Base-by-base conservation (phyloP, 2,113 vertebrate genomes). In the Tinamus guttatus region DNA sequence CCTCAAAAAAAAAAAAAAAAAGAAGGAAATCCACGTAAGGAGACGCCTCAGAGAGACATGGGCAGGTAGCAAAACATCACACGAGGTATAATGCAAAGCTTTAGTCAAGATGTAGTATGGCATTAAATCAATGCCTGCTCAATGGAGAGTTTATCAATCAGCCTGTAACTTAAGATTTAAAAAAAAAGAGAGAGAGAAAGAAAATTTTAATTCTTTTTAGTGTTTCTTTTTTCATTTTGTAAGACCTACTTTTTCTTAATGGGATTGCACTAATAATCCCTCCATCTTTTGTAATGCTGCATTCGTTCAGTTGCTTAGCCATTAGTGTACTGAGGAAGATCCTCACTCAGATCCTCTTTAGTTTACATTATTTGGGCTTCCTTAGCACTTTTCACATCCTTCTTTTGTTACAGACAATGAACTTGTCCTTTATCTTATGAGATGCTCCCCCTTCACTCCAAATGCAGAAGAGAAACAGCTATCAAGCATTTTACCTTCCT, bases 381-480 rank as follows among this genome's bases (percentile, higher is more conserved):
- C 78, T 75, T 9, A 86, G 34, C 56, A 86, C 52, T 52, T 92
- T 89, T 64, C 41, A 92, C 16, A 28, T 69, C 41, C 22, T 86
- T 54, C 17, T 86, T 86, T 85, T 69, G 22, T 79, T 58, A 87
- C 41, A 89, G 56, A 32, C 8, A 14, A 36, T 25, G 34, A 62
- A 34, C 60, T 62, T 71, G 17, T 78, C 69, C 41, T 89, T 89
- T 47, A 64, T 58, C 34, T 40, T 56, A 27, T n/a, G 32, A 58
- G 43, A 36, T 32, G 54, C 22, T 43, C 11, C 49, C 85, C 32
- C 24, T 85, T 80, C 54, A 74, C 94, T 91, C 78, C 54, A 87
- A 94, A 65, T 62, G n/a, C 13, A 76, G 83, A 86, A 93, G 22
- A 90, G 51, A 90, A 92, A 68, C 7, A 89, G 40, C 81, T 77